phyloP scores from a whole-genome alignment of 2,113 vertebrate genomes.

The Halcyon senegalensis region DNA sequence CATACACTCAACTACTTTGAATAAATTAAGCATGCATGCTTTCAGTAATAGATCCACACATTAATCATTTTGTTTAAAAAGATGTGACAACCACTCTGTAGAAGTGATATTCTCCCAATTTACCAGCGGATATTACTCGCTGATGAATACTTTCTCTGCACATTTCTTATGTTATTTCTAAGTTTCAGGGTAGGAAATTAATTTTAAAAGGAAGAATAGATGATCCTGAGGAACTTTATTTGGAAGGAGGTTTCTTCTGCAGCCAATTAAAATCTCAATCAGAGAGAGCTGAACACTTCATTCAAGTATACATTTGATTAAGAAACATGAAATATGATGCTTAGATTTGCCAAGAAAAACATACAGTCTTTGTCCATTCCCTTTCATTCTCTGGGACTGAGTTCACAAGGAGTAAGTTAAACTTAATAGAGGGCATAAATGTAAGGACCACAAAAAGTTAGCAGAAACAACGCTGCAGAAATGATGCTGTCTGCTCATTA shows the following conservation, averaged over 20 bases:
- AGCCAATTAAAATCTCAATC: not conserved
- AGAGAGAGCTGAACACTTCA: not conserved
- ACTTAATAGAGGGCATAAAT: not conserved
- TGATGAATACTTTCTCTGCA: not conserved
- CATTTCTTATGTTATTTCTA: conserved; percentile 5
- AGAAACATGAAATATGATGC: not conserved
- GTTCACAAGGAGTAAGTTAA: not conserved
- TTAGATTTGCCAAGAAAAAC: not conserved
- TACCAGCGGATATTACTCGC: not conserved
- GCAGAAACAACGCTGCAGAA: not conserved
- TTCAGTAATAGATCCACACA: conserved; percentile 50
- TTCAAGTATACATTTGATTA: not conserved
- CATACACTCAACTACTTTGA: conserved; percentile 32
- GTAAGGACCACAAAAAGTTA: not conserved
- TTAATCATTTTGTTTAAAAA: conserved; percentile 51
- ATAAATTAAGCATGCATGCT: conserved; percentile 37
- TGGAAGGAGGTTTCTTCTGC: not conserved
- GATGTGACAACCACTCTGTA: not conserved
- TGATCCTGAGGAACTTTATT: not conserved
- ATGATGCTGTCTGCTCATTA: not conserved
- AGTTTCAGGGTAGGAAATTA: not conserved
- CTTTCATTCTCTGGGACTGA: not conserved
- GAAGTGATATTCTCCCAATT: conserved; percentile 10
- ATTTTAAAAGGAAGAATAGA: not conserved
- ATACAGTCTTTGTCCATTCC: not conserved